Base-by-base conservation (phyloP, 2,888 invertebrate genomes). In the Dioctria linearis region DNA sequence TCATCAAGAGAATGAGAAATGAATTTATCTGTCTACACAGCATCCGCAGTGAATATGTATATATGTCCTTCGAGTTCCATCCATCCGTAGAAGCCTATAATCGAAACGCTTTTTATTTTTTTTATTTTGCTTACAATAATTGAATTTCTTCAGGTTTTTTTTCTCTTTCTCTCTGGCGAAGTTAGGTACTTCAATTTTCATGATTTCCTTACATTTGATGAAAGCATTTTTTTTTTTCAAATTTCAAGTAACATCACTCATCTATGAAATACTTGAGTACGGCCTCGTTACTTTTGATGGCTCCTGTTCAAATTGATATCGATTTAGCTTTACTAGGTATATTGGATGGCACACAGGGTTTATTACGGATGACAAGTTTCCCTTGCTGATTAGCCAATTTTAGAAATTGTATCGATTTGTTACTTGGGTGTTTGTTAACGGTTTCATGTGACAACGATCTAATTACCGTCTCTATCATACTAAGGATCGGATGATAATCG, bases 101-200 rank as follows among this genome's bases (percentile, higher is more conserved):
- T n/a, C 54, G 11, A 54, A 46, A 54, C 37, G 61, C 61, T 43
- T 73, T 73, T 57, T 25, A 25, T 25, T 25, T 25, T 25, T 25
- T 25, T 25, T 25, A 25, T 25, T 25, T 25, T 25, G 9, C 40
- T 57, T n/a, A 42, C 42, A 57, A 57, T 73, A 73, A 73, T 73
- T 73, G 73, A 73, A 73, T 73, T 73, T 73, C 25, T 25, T 57
- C 13, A 73, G 57, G 11, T 54, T 54, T 54, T n/a, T 54, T n/a
- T 54, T 54, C n/a, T 54, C 54, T 54, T 54, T n/a, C 54, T 54
- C n/a, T 8, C 46, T 8, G 5, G 5, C 46, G 5, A 6, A 6
- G 8, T 8, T 54, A 4, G 2, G 4, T 4, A 54, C 54, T 54
- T 54, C 54, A 54, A 54, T 54, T 54, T 54, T 54, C 54, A 54